These are phyloP conservation scores for Drosophila helvetica DNA, from an alignment of 2,888 invertebrate genomes.

Conservation along the genomic window DNA sequence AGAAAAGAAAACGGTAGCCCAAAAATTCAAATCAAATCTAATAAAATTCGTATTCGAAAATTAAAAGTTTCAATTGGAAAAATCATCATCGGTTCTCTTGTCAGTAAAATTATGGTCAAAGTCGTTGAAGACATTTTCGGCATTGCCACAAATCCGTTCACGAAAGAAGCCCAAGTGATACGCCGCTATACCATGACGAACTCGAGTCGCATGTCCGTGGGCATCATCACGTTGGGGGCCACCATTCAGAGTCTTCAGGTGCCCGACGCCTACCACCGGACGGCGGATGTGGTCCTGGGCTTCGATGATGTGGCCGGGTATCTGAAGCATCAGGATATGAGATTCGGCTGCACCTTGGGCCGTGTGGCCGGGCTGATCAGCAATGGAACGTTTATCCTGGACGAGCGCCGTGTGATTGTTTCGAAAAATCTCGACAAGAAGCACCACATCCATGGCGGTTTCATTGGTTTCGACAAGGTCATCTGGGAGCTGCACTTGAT, in stretches of 20 bases:
- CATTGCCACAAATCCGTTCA: slow-evolving; percentile 74
- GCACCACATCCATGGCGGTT: slow-evolving; percentile 92
- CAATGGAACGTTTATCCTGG: slow-evolving; percentile 88
- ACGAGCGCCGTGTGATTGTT: slow-evolving; percentile 88
- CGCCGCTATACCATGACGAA: slow-evolving; percentile 80
- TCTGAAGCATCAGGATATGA: slow-evolving; percentile 86
- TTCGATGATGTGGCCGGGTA: slow-evolving; percentile 91
- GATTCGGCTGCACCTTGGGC: slow-evolving; percentile 94
- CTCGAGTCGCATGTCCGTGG: slow-evolving; percentile 66
- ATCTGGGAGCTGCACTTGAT: slow-evolving; percentile 86
- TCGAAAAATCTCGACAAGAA: slow-evolving; percentile 88
- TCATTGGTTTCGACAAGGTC: slow-evolving; percentile 91
- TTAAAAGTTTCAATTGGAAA: neutral
- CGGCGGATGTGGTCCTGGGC: slow-evolving; percentile 91
- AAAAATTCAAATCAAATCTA: no score
- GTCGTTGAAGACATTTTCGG: slow-evolving; percentile 81
- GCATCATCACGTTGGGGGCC: slow-evolving; percentile 90
- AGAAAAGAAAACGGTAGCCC: no score
- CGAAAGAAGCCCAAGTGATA: slow-evolving; percentile 63
- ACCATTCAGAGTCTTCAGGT: slow-evolving; percentile 90
- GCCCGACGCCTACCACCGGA: slow-evolving; percentile 89
- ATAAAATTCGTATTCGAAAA: slow-evolving; percentile 27
- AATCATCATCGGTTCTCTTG: neutral
- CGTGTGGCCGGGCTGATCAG: slow-evolving; percentile 92
- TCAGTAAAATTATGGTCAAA: slow-evolving; percentile 61